A percentile compares a stretch with the other conserved stretches of the same genome.
These are phyloP conservation scores for Spongilla lacustris DNA, from an alignment of 37 sponge, comb jelly and placozoan genomes.

Conservation along the genomic window DNA sequence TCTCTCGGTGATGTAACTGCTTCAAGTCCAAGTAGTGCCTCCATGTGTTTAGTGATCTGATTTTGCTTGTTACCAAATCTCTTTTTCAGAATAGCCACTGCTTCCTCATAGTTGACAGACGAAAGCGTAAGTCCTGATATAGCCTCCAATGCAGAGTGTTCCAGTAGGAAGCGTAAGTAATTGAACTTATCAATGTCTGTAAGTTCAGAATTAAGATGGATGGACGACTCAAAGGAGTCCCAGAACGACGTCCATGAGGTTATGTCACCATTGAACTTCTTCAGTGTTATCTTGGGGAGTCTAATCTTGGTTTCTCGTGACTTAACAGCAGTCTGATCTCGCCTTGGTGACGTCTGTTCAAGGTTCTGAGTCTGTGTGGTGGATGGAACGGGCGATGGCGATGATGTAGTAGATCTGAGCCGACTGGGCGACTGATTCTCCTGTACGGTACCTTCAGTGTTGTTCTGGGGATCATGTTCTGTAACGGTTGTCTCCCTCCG, in stretches of 20 bases:
- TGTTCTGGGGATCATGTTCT: no score
- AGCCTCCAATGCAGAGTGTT: constrained; percentile 24
- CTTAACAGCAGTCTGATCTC: no score
- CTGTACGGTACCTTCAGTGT: no score
- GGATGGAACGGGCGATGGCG: no score
- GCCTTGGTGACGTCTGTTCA: no score
- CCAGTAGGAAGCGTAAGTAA: constrained; percentile 23
- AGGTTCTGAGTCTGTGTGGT: no score
- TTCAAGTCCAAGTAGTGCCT: constrained; percentile 15
- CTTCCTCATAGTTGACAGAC: constrained; percentile 20
- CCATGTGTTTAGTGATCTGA: constrained; percentile 27
- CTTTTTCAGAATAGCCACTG: constrained; percentile 17
- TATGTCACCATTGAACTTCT: constrained; percentile 25
- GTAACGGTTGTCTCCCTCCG: no score
- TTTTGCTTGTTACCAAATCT: constrained; percentile 28
- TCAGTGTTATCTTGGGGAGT: constrained; percentile 26
- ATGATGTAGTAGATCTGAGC: no score
- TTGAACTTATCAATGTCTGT: constrained; percentile 31
- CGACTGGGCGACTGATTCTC: no score
- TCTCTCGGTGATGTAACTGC: constrained; percentile 5
- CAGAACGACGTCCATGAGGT: constrained; percentile 20
- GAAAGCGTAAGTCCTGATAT: constrained; percentile 24
- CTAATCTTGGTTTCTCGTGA: no score
- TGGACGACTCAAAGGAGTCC: constrained; percentile 33
- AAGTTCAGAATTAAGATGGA: constrained; percentile 6